Conservation (phyloP, 2,797 vertebrate genomes). For the Myiotriccus ornatus region DNA sequence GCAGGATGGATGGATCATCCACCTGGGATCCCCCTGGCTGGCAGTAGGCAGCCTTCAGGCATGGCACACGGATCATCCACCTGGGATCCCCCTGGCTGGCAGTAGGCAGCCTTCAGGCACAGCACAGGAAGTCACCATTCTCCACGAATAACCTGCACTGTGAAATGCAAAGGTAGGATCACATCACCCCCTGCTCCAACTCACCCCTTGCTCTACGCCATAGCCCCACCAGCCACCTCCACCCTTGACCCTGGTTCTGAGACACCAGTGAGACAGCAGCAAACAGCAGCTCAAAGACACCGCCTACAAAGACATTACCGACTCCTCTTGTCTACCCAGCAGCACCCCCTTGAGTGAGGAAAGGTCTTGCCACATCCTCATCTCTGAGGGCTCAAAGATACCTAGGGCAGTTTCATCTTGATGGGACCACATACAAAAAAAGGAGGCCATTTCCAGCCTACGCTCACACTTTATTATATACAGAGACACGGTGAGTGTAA, state of each 20-base stretch:
- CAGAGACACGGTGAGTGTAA: conserved; percentile 59
- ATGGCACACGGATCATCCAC: rapidly evolving
- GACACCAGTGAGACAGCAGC: neutral
- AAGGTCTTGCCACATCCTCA: neutral
- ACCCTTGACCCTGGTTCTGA: neutral
- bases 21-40: neutral
- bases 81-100: neutral
- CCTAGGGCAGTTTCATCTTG: neutral
- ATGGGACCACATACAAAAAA: neutral
- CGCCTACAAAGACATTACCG: too few species aligned
- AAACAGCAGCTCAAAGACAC: neutral
- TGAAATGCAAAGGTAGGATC: neutral
- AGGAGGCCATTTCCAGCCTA: conserved; percentile 39
- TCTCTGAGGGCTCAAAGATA: neutral
- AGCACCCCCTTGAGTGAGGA: neutral
- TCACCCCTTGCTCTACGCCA: rapidly evolving
- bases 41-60: neutral
- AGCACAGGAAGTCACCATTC: rapidly evolving
- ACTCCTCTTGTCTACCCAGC: neutral
- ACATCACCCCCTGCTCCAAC: rapidly evolving
- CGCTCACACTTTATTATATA: conserved; percentile 71
- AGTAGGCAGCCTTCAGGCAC: neutral
- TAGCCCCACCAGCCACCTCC: neutral
- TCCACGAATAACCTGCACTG: neutral
- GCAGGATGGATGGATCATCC: rapidly evolving